Conservation (phyloP, 2,113 vertebrate genomes). For the Ovis canadensis region DNA sequence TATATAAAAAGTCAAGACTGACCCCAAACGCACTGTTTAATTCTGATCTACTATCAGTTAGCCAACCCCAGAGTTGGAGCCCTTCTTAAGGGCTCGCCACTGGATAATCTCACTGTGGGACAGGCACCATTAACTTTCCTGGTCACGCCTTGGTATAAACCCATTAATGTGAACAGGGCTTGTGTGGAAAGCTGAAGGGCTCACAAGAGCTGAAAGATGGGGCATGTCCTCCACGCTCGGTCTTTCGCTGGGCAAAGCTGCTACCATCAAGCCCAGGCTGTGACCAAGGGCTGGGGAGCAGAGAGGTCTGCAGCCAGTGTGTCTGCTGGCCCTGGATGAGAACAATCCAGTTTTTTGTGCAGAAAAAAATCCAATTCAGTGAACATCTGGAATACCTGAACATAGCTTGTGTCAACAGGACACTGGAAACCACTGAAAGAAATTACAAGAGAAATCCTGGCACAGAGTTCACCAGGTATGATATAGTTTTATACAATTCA, state of each 20-base stretch:
- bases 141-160: not conserved
- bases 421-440: not conserved
- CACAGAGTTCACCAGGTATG: not conserved
- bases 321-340: not conserved
- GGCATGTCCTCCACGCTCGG: not conserved
- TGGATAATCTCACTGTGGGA: not conserved
- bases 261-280: not conserved
- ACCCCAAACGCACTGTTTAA: not conserved
- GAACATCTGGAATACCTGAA: not conserved
- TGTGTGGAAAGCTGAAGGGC: not conserved
- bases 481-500: not conserved
- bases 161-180: not conserved
- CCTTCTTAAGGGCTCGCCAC: not conserved
- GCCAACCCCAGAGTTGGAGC: not conserved
- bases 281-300: not conserved
- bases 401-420: not conserved
- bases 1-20: not conserved
- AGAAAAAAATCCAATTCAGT: not conserved
- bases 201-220: not conserved
- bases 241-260: not conserved
- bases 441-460: conserved; percentile 20
- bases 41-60: not conserved
- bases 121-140: not conserved
- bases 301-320: not conserved
- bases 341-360: not conserved